phyloP scores from a whole-genome alignment of 2,113 vertebrate genomes.

The Tupaia tana region DNA sequence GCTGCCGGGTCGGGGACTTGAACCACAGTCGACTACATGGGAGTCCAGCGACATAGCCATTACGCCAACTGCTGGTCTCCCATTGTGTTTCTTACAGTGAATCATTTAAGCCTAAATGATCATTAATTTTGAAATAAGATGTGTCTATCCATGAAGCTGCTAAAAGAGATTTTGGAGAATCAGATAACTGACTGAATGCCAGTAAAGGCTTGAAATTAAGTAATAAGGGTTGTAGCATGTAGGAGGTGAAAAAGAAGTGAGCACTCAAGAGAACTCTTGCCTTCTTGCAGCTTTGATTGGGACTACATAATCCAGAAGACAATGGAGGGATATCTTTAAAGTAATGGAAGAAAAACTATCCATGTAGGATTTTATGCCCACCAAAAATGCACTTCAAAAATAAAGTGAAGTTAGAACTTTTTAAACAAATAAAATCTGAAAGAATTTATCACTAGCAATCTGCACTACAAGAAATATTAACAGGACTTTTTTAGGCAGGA shows the following conservation, averaged over 20 bases:
- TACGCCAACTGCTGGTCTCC: no score
- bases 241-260: background rate
- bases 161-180: background rate
- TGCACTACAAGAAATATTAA: background rate
- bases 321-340: background rate
- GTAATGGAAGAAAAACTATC: background rate
- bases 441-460: constrained; percentile 7
- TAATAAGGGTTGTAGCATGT: background rate
- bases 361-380: background rate
- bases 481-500: background rate
- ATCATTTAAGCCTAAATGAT: background rate
- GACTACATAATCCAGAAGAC: background rate
- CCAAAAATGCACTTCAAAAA: constrained; percentile 24
- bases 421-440: constrained; percentile 22
- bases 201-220: background rate
- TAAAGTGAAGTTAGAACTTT: background rate
- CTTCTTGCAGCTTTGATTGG: background rate
- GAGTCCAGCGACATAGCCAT: no score
- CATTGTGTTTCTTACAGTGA: background rate
- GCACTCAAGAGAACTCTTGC: background rate
- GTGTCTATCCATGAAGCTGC: background rate
- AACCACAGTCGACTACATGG: no score
- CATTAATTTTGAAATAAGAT: background rate
- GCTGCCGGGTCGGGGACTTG: no score
- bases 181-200: background rate